Percentiles rank a stretch among this genome's conserved stretches.
phyloP scores from a whole-genome alignment of 2,888 invertebrate genomes.

The Electrophaes corylata region DNA sequence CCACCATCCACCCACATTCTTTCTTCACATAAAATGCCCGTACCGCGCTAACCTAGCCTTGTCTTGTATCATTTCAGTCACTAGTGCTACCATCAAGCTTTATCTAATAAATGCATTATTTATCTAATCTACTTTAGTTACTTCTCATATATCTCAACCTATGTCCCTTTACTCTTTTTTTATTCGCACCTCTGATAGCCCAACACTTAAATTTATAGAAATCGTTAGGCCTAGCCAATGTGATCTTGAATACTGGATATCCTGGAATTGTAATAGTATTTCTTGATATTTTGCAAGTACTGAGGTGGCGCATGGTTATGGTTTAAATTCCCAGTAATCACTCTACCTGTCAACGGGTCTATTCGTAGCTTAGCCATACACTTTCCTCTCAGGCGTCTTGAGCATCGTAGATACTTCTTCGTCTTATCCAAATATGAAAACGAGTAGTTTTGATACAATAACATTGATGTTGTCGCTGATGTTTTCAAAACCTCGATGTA shows the following conservation, averaged over 20 bases:
- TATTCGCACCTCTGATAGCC: too few species aligned
- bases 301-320: slow-evolving; percentile 44
- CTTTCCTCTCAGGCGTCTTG: slow-evolving; percentile 43
- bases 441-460: slow-evolving; percentile 34
- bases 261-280: neutral
- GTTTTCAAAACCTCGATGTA: slow-evolving; percentile 20
- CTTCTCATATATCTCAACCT: too few species aligned
- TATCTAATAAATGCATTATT: too few species aligned
- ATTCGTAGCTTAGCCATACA: slow-evolving; percentile 44
- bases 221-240: too few species aligned
- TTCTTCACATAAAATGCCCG: too few species aligned
- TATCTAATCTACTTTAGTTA: too few species aligned
- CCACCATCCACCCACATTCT: too few species aligned
- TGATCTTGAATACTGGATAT: too few species aligned
- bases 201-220: too few species aligned
- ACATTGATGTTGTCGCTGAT: slow-evolving; percentile 18
- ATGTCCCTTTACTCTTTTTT: too few species aligned
- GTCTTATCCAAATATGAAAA: slow-evolving; percentile 43
- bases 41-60: too few species aligned
- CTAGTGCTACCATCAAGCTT: too few species aligned
- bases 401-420: slow-evolving; percentile 48
- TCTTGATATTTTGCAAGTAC: neutral
- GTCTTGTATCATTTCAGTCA: neutral
- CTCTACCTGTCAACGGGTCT: slow-evolving; percentile 25
- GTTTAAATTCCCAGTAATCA: slow-evolving; percentile 18